Percentiles rank a stretch among this genome's conserved stretches.
Conservation (phyloP, 2,888 invertebrate genomes). For the Xylophagus ater region DNA sequence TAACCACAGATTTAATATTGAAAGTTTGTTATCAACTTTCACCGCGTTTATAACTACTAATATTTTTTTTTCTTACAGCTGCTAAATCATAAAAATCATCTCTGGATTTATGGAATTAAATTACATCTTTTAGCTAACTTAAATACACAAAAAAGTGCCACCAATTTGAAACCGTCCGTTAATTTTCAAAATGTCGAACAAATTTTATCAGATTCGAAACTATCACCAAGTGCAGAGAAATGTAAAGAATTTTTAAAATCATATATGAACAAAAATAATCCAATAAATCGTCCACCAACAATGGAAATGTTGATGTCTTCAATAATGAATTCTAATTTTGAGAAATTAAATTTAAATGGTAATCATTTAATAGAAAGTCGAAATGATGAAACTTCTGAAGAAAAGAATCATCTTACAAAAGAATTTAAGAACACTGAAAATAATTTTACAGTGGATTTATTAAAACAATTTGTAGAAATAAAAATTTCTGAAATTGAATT, state of each 20-base stretch:
- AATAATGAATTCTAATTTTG: slow-evolving; percentile 9
- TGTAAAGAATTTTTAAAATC: slow-evolving; percentile 24
- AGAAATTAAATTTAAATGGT: slow-evolving; percentile 13
- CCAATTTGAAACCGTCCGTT: slow-evolving; percentile 15
- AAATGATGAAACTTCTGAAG: slow-evolving; percentile 4
- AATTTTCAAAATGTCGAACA: slow-evolving; percentile 31
- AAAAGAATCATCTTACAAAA: slow-evolving; percentile 7
- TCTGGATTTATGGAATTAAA: slow-evolving; percentile 33
- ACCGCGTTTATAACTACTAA: slow-evolving; percentile 19
- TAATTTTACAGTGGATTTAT: background rate
- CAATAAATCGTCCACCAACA: slow-evolving; percentile 1
- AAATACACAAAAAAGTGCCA: background rate
- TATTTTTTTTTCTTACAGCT: slow-evolving; percentile 8
- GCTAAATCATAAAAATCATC: slow-evolving; percentile 22
- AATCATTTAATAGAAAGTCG: slow-evolving; percentile 10
- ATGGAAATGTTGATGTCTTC: slow-evolving; percentile 5
- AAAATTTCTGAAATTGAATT: slow-evolving; percentile 25
- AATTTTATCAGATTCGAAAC: slow-evolving; percentile 23
- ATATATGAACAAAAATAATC: slow-evolving; percentile 5
- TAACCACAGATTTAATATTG: background rate
- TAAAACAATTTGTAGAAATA: slow-evolving; percentile 26
- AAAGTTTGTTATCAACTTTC: slow-evolving; percentile 22
- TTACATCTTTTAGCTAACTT: slow-evolving; percentile 3
- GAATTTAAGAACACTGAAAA: background rate
- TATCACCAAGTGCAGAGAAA: slow-evolving; percentile 26